Percentiles rank a stretch among this genome's conserved stretches.
Evolutionary conservation across 2,113 vertebrate species (phyloP).

Genomic region (Ceuthmochares aereus): DNA sequence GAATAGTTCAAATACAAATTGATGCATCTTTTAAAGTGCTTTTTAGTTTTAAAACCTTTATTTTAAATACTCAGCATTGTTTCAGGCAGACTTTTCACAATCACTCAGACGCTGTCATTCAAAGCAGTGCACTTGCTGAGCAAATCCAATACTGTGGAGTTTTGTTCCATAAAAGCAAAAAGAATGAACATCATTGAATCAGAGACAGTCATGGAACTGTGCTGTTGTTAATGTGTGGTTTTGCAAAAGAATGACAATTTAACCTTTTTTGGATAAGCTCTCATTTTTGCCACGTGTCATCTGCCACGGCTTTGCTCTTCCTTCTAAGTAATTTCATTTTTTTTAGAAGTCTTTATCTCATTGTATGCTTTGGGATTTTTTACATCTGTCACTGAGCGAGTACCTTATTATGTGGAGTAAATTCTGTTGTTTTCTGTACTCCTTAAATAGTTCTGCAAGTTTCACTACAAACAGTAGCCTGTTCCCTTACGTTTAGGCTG

Average conservation of each 20-base stretch:
- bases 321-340: background rate
- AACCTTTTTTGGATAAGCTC: background rate
- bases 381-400: rapidly evolving
- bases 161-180: background rate
- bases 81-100: background rate
- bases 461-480: background rate
- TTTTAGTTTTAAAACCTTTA: background rate
- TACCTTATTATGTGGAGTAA: background rate
- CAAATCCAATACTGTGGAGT: background rate
- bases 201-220: background rate
- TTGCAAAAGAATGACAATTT: background rate
- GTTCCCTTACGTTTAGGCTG: background rate
- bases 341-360: background rate
- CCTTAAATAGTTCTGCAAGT: background rate
- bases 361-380: background rate
- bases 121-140: background rate
- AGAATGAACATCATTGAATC: background rate
- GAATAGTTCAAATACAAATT: background rate
- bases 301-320: background rate
- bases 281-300: background rate
- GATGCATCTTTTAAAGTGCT: background rate
- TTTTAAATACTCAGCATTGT: background rate
- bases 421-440: background rate
- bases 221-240: background rate
- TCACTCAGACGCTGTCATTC: background rate